Percentiles rank a stretch among this genome's conserved stretches.
Conservation (phyloP, 1,140 invertebrate genomes). For the Physella acuta region DNA sequence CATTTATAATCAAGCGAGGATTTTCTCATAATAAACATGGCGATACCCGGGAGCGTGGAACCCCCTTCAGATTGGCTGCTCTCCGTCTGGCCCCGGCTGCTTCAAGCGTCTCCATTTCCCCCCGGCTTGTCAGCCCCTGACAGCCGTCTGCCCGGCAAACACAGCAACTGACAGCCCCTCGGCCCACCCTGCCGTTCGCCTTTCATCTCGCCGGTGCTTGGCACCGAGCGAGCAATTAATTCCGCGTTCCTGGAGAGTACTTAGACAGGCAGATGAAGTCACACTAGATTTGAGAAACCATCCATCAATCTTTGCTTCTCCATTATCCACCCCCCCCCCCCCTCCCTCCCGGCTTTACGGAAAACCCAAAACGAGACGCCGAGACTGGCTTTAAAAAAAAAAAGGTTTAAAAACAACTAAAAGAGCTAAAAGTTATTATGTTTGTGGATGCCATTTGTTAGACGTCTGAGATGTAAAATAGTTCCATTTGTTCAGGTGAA, state of each 20-base stretch:
- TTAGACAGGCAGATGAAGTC: conserved; percentile 21
- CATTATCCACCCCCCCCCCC: neutral
- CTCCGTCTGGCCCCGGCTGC: neutral
- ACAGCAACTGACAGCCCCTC: conserved; percentile 6
- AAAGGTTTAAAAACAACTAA: too few species aligned
- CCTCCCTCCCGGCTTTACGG: neutral
- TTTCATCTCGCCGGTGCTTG: conserved; percentile 11
- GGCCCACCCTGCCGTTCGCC: conserved; percentile 20
- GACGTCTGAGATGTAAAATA: too few species aligned
- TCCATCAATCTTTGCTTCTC: conserved; percentile 9
- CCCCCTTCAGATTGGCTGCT: conserved; percentile 14
- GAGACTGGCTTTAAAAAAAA: too few species aligned
- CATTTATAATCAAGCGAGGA: conserved; percentile 1
- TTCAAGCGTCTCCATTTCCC: conserved; percentile 21
- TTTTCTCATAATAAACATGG: conserved; percentile 19
- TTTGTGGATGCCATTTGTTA: too few species aligned
- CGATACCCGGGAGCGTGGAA: neutral
- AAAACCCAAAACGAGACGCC: too few species aligned
- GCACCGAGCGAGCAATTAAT: conserved; percentile 24
- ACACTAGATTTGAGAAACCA: conserved; percentile 19
- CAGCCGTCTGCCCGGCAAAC: conserved; percentile 18
- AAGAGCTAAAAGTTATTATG: too few species aligned
- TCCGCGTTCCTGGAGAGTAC: conserved; percentile 14
- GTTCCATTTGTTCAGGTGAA: too few species aligned
- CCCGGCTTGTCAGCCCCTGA: conserved; percentile 14